Conservation (phyloP, 2,797 vertebrate genomes). For the Erethizon dorsatum region DNA sequence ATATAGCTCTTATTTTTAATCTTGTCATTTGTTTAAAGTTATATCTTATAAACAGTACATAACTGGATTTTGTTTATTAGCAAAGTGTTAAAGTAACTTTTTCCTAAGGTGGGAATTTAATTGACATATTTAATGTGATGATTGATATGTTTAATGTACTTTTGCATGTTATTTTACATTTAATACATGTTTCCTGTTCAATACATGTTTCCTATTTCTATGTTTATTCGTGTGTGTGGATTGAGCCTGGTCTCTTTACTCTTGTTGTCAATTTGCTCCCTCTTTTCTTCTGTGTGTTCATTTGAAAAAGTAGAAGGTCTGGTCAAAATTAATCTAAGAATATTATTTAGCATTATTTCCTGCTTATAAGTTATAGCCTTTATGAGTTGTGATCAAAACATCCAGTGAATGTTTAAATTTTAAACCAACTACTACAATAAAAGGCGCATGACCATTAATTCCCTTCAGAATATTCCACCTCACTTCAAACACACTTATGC, state of each 20-base stretch:
- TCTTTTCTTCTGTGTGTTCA: not conserved
- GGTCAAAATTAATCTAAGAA: not conserved
- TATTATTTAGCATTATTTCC: not conserved
- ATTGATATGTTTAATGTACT: no score
- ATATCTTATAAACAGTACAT: not conserved
- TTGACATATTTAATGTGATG: no score
- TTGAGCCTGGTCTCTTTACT: not conserved
- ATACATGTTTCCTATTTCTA: not conserved
- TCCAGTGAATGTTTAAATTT: not conserved
- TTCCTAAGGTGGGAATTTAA: not conserved
- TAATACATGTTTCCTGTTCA: not conserved
- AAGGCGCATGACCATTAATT: not conserved
- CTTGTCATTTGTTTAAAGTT: not conserved
- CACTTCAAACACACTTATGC: not conserved
- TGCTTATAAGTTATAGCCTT: not conserved
- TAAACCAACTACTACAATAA: not conserved
- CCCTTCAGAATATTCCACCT: not conserved
- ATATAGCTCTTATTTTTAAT: not conserved
- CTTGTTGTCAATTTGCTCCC: not conserved
- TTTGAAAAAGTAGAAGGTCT: not conserved
- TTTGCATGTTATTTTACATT: not conserved
- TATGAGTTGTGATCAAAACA: not conserved
- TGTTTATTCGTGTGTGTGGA: not conserved
- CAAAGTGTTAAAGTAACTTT: not conserved
- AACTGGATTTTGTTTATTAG: not conserved